Evolutionary conservation across 2,888 invertebrate species (phyloP), one percentile per base, ranked within the genome.

Genomic region (Catotricha subobsoleta): DNA sequence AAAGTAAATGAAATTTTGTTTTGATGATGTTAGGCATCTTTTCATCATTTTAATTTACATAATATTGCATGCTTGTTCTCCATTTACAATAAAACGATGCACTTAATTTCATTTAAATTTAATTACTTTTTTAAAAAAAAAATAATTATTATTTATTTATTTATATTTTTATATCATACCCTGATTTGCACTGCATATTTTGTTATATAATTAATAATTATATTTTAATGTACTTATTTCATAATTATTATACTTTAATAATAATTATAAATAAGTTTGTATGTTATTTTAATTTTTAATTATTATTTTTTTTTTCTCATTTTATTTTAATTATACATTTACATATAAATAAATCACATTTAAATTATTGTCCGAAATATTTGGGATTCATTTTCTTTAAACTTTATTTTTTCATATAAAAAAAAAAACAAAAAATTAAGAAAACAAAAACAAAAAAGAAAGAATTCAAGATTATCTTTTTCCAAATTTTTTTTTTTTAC

Each of bases 291-390:
- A 5, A 5, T n/a, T n/a, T 10, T 29, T 29, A n/a, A 5, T 29
- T 29, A 9, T 29, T 29, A 5, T 10, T 29, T 29, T 29, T 29
- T 29, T 29, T 29, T 8, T 29, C 13, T 29, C 13, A n/a, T 29
- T 29, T n/a, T n/a, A n/a, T 29, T n/a, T 10, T 29, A n/a, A 28
- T 38, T 28, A 28, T 38, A 19, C 25, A 25, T 25, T 27, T 38
- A 23, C 19, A 38, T 41, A 41, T 27, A 56, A 48, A 50, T 57
- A 56, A 60, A 62, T 62, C 62, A 62, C 62, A 62, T 58, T 55
- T 60, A 60, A 60, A 60, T 62, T 62, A 62, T 62, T 62, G 61
- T 62, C 61, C 60, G 54, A 61, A 59, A 59, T 55, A 54, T 51
- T 50, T 38, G 35, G 35, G 35, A 33, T 33, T 39, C 37, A 40